A percentile compares a stretch with the other conserved stretches of the same genome.
phyloP scores from a whole-genome alignment of 2,797 vertebrate genomes.

The Sandelia bainsii region DNA sequence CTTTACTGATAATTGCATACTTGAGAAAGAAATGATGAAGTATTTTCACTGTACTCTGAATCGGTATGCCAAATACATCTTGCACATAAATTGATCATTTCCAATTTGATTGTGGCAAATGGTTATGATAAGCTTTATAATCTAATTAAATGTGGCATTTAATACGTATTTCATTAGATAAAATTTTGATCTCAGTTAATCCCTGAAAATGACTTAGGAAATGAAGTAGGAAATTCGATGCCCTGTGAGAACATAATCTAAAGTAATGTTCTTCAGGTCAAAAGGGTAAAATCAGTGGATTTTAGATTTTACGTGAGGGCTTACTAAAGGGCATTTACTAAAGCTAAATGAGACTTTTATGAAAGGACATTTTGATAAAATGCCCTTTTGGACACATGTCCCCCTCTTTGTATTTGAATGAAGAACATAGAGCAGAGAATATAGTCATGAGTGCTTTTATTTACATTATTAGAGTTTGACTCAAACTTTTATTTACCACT shows the following conservation, averaged over 20 bases:
- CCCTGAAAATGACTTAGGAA: conserved; percentile 31
- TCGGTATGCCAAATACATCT: conserved; percentile 6
- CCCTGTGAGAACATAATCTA: conserved; percentile 17
- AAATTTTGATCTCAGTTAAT: conserved; percentile 33
- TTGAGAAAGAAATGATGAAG: neutral
- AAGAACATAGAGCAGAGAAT: neutral
- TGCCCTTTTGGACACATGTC: neutral
- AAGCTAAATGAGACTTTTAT: conserved; percentile 27
- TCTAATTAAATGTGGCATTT: conserved; percentile 56
- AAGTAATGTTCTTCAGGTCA: conserved; percentile 29
- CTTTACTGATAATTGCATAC: neutral
- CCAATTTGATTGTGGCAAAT: conserved; percentile 33
- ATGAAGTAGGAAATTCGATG: conserved; percentile 26
- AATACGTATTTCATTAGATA: conserved; percentile 34
- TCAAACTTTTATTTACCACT: neutral
- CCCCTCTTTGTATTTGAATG: conserved; percentile 5
- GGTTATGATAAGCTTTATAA: conserved; percentile 40
- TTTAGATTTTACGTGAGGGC: conserved; percentile 25
- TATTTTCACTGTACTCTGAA: conserved; percentile 1
- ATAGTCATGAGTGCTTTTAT: neutral
- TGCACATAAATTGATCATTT: conserved; percentile 15
- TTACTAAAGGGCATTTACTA: conserved; percentile 32
- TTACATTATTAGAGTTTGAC: conserved; percentile 14
- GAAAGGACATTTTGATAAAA: conserved; percentile 18
- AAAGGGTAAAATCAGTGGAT: conserved; percentile 31